A percentile compares a stretch with the other conserved stretches of the same genome.
phyloP scores from a whole-genome alignment of 2,113 vertebrate species.

The Pteropus alecto region DNA sequence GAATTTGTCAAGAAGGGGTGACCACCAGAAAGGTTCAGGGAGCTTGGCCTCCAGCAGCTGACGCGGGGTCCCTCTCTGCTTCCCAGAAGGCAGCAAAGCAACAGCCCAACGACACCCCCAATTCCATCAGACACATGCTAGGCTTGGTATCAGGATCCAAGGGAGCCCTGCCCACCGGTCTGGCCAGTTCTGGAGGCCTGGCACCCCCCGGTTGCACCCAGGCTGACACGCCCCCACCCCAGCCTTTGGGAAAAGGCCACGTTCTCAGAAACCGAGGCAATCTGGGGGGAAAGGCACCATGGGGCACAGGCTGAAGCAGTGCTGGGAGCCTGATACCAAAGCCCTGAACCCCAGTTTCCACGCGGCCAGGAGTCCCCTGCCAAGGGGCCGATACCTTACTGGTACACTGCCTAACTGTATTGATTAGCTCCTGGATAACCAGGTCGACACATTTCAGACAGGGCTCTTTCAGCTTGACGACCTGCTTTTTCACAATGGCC shows the following conservation, averaged over 20 bases:
- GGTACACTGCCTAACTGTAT: constrained; percentile 94
- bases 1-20: neutral
- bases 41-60: constrained; percentile 40
- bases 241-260: neutral
- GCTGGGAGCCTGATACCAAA: constrained; percentile 61
- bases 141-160: constrained; percentile 60
- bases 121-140: constrained; percentile 65
- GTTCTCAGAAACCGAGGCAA: neutral
- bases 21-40: neutral
- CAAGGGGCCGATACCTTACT: constrained; percentile 90
- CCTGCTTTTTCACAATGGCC: constrained; percentile 98
- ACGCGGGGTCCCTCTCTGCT: neutral
- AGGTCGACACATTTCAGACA: constrained; percentile 98
- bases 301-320: neutral
- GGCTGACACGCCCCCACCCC: neutral
- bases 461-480: constrained; percentile 98
- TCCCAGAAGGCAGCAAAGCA: constrained; percentile 68
- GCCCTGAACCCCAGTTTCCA: constrained; percentile 38
- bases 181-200: constrained; percentile 2
- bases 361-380: constrained; percentile 42
- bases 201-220: too few species aligned
- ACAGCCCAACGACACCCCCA: constrained; percentile 62
- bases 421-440: constrained; percentile 94
- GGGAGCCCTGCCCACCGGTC: constrained; percentile 42
- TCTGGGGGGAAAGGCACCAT: neutral